phyloP scores from a whole-genome alignment of 2,113 vertebrate genomes.

The Lycocorax pyrrhopterus region DNA sequence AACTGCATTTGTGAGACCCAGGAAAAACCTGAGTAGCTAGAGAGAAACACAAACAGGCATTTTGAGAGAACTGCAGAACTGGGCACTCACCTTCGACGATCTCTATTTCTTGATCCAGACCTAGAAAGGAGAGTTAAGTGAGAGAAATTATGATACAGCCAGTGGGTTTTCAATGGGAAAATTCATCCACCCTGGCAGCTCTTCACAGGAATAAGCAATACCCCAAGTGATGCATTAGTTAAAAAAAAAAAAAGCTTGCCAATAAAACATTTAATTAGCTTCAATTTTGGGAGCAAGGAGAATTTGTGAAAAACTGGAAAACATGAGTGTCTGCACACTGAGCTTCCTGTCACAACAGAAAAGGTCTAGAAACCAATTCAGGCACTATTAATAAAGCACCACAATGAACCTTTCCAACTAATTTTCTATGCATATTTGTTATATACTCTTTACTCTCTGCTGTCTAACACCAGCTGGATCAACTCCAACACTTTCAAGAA shows the following conservation, averaged over 20 bases:
- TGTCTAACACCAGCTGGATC: background rate
- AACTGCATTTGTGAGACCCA: background rate
- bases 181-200: background rate
- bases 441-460: background rate
- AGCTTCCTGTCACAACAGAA: background rate
- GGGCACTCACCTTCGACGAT: slow-evolving; percentile 77
- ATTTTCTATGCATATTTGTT: background rate
- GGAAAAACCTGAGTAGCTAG: background rate
- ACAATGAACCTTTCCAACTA: background rate
- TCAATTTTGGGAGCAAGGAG: background rate
- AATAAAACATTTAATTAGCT: background rate
- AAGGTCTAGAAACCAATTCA: background rate
- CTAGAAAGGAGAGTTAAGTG: slow-evolving; percentile 57
- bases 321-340: background rate
- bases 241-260: background rate
- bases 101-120: slow-evolving; percentile 89
- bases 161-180: background rate
- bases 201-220: background rate
- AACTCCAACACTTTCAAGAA: background rate
- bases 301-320: background rate
- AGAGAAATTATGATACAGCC: background rate
- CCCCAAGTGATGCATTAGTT: background rate
- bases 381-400: background rate
- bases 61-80: background rate
- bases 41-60: background rate